Percentiles rank a stretch among this genome's conserved stretches.
Conservation (phyloP, 2,888 invertebrate genomes). For the Pomacea canaliculata region DNA sequence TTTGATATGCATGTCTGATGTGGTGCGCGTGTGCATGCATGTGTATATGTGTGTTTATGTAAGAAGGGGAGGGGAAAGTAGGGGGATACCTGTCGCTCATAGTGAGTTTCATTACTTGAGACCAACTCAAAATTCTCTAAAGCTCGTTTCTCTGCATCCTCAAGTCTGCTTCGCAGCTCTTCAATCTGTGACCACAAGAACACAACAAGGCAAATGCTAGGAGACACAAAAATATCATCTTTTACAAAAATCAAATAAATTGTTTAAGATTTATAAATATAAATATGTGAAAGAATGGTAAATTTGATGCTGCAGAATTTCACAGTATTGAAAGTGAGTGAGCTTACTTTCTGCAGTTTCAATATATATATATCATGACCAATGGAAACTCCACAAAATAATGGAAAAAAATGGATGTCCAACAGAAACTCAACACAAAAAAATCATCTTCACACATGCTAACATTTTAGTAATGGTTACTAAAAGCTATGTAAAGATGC, state of each 20-base stretch:
- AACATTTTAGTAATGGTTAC: too few species aligned
- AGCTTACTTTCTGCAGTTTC: too few species aligned
- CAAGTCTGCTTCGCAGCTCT: slow-evolving; percentile 44
- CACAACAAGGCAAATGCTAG: not conserved
- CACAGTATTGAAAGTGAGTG: too few species aligned
- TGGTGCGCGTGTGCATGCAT: not conserved
- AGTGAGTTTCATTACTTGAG: slow-evolving; percentile 47
- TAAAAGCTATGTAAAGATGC: too few species aligned
- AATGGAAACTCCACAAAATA: too few species aligned
- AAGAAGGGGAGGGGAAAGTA: not conserved
- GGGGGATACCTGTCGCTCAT: slow-evolving; percentile 56
- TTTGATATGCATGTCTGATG: not conserved
- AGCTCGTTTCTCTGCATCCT: slow-evolving; percentile 54
- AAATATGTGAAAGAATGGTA: too few species aligned
- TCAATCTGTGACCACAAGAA: slow-evolving; percentile 44
- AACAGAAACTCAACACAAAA: too few species aligned
- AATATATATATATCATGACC: too few species aligned
- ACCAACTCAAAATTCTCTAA: slow-evolving; percentile 51
- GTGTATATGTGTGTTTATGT: not conserved
- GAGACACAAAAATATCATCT: not conserved
- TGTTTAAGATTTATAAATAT: too few species aligned
- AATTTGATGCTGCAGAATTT: too few species aligned
- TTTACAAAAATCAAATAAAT: not conserved
- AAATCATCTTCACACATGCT: too few species aligned
- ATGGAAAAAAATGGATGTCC: too few species aligned